Evolutionary conservation across 2,888 invertebrate genomes (phyloP).

Genomic region (Dimorphilus gyrociliatus): DNA sequence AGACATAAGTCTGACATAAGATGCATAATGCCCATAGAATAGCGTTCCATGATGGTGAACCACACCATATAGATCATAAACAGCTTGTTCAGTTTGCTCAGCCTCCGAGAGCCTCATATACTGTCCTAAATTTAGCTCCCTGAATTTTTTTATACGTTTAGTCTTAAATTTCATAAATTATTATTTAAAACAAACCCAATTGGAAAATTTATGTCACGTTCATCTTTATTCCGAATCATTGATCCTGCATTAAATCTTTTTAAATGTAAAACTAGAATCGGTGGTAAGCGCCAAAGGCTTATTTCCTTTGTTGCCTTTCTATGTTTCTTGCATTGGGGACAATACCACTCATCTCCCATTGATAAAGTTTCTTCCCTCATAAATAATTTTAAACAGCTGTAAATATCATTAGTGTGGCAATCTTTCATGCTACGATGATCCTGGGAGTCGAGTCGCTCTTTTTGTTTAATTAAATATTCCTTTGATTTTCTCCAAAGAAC

Average conservation of each 20-base stretch:
- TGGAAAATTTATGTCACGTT: too few species aligned
- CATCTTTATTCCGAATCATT: too few species aligned
- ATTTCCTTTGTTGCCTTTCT: conserved; percentile 46
- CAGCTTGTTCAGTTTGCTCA: conserved; percentile 17
- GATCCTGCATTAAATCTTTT: too few species aligned
- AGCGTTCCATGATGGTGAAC: conserved; percentile 41
- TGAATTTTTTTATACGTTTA: too few species aligned
- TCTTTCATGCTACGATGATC: neutral
- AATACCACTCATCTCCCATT: conserved; percentile 36
- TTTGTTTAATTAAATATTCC: neutral
- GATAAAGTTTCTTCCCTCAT: neutral
- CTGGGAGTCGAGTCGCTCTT: neutral
- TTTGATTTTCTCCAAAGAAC: neutral
- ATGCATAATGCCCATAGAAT: conserved; percentile 42
- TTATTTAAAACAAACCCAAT: too few species aligned
- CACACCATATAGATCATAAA: conserved; percentile 42
- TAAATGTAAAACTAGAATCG: conserved; percentile 45
- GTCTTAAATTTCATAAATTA: too few species aligned
- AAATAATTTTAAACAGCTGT: neutral
- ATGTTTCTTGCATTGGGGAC: conserved; percentile 44
- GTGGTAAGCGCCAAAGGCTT: conserved; percentile 45
- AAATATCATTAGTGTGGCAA: neutral
- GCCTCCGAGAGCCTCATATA: conserved; percentile 24
- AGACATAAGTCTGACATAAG: conserved; percentile 39
- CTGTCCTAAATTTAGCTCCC: conserved; percentile 34